Percentiles rank a stretch among this genome's conserved stretches.
phyloP scores from a whole-genome alignment of 2,888 invertebrate genomes.

The Cephus nigrinus region DNA sequence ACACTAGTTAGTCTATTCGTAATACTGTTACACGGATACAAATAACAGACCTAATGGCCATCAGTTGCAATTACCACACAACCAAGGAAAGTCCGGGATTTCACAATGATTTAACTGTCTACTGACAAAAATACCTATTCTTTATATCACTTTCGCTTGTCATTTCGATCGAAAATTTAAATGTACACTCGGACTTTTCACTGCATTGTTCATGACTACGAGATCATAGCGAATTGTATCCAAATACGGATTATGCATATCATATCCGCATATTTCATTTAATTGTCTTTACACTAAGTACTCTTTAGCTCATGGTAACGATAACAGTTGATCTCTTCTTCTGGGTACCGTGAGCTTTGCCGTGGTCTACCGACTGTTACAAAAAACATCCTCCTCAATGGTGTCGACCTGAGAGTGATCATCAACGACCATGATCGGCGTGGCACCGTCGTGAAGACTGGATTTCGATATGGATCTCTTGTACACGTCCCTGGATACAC shows the following conservation, averaged over 20 bases:
- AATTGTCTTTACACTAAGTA: slow-evolving; percentile 4
- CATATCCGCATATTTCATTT: not conserved
- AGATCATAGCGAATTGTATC: not conserved
- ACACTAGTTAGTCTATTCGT: not conserved
- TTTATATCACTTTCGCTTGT: not conserved
- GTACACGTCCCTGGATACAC: slow-evolving; percentile 70
- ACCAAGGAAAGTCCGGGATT: not conserved
- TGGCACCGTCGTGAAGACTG: slow-evolving; percentile 70
- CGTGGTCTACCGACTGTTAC: slow-evolving; percentile 61
- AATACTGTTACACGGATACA: not conserved
- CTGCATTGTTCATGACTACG: not conserved
- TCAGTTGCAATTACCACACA: not conserved
- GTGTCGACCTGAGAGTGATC: slow-evolving; percentile 54
- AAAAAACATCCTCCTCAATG: slow-evolving; percentile 58
- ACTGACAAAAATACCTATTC: not conserved
- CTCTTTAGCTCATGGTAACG: slow-evolving; percentile 52
- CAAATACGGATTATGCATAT: not conserved
- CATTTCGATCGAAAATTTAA: not conserved
- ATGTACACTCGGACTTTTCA: not conserved
- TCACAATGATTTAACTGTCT: not conserved
- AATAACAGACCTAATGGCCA: not conserved
- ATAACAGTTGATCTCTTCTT: slow-evolving; percentile 47
- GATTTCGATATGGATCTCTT: slow-evolving; percentile 68
- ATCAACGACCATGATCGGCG: slow-evolving; percentile 70
- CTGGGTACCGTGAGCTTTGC: slow-evolving; percentile 56